Evolutionary conservation across 2,888 invertebrate species (phyloP), one percentile per base, ranked within the genome.

Genomic region (Alviniconcha strummeri): DNA sequence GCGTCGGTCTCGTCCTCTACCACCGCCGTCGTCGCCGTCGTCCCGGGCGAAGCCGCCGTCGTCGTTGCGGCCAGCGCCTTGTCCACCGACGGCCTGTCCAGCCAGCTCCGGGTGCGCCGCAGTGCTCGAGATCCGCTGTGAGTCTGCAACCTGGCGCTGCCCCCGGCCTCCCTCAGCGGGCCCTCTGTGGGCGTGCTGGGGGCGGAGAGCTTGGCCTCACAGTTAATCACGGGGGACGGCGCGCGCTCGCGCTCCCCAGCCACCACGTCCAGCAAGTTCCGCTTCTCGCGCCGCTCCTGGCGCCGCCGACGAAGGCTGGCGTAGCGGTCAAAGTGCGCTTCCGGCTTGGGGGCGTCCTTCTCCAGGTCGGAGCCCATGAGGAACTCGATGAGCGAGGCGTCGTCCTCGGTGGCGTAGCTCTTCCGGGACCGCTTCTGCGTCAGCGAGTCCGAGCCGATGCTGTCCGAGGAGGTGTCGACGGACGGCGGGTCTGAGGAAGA

Each of bases 191-290:
- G 67, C n/a, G 80, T 80, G n/a, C 74, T 55, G 19, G 84, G 55
- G n/a, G n/a, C 55, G 57, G 77, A 67, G n/a, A 64, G 13, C 17
- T 19, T 64, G 54, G 67, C 11, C n/a, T 76, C 82, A n/a, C 55
- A 64, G 7, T 11, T 75, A 15, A 54, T 74, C 11, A 81, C 80
- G 4, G 77, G 69, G 76, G 86, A 87, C 52, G 91, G 92, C 13
- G 92, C 92, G 6, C 91, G 85, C 4, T 91, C 91, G n/a, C 93
- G 87, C 6, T 89, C 91, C 57, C 86, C 85, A 13, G 87, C 81
- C 7, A 87, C 84, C 7, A 87, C 83, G 74, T 89, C 89, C 11
- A 88, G 83, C 15, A 71, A 7, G 15, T 67, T 76, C 52, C 52
- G 60, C 56, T 77, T 76, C 54, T 88, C 88, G 56, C 86, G 85